phyloP scores from a whole-genome alignment of 2,113 vertebrate species.

The Physeter macrocephalus region DNA sequence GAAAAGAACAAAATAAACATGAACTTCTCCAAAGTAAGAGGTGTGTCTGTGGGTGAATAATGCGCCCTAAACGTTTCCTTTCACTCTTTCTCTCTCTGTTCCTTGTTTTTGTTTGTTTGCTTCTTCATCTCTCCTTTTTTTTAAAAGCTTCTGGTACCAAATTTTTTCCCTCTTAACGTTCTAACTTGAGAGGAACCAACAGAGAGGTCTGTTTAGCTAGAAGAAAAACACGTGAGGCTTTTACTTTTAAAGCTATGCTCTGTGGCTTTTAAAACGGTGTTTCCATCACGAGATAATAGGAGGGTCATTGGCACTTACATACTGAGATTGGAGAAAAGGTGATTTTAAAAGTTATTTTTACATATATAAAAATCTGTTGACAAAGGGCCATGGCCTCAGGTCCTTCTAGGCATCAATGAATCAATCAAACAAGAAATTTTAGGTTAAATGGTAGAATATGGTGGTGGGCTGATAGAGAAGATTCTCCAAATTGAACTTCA shows the following conservation, averaged over 20 bases:
- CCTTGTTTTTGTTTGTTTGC: background rate
- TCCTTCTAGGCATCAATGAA: background rate
- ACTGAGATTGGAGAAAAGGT: background rate
- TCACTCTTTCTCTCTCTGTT: background rate
- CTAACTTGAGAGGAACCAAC: background rate
- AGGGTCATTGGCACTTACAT: background rate
- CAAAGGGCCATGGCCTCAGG: background rate
- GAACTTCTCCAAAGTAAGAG: too few relatives aligned
- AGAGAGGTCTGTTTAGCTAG: background rate
- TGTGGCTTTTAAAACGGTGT: background rate
- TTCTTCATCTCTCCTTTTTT: background rate
- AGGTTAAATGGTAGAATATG: background rate
- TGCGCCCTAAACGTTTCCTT: fast-evolving
- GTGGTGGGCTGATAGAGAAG: background rate
- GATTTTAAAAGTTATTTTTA: background rate
- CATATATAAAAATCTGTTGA: background rate
- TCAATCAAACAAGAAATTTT: background rate
- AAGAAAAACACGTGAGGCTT: background rate
- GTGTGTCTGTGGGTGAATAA: fast-evolving
- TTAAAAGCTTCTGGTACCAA: background rate
- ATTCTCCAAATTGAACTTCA: background rate
- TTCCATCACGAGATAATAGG: background rate
- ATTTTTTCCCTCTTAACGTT: background rate
- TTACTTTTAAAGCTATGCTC: background rate
- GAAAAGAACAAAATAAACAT: too few relatives aligned